Conservation (phyloP, 2,113 vertebrate genomes). For the Eolophus roseicapilla region DNA sequence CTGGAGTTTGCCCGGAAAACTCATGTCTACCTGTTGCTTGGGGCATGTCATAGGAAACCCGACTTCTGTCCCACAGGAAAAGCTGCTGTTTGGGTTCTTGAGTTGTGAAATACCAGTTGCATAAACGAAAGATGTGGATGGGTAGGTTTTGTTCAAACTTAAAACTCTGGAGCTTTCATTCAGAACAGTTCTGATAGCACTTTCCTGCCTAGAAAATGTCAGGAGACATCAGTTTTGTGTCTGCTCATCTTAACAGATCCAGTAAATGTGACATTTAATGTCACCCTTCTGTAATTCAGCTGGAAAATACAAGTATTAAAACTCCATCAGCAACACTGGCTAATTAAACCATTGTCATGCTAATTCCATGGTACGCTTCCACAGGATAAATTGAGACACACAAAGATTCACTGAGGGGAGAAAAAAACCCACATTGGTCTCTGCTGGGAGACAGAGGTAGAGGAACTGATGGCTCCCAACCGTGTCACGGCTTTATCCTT, state of each 20-base stretch:
- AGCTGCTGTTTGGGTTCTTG: background rate
- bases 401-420: background rate
- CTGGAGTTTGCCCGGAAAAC: background rate
- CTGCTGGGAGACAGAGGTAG: background rate
- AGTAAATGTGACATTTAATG: background rate
- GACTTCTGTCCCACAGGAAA: background rate
- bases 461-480: background rate
- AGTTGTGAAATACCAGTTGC: background rate
- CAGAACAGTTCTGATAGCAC: background rate
- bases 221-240: background rate
- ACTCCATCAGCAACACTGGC: background rate
- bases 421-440: background rate
- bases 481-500: background rate
- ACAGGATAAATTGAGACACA: background rate
- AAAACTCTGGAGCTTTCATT: background rate
- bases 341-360: background rate
- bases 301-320: background rate
- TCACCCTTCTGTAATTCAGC: background rate
- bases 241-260: background rate
- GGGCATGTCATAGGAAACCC: background rate
- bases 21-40: background rate
- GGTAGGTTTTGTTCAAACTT: background rate
- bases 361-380: background rate
- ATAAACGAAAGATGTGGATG: background rate
- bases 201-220: background rate